Conservation (phyloP, 1,140 invertebrate genomes). For the Saccostrea cuccullata region DNA sequence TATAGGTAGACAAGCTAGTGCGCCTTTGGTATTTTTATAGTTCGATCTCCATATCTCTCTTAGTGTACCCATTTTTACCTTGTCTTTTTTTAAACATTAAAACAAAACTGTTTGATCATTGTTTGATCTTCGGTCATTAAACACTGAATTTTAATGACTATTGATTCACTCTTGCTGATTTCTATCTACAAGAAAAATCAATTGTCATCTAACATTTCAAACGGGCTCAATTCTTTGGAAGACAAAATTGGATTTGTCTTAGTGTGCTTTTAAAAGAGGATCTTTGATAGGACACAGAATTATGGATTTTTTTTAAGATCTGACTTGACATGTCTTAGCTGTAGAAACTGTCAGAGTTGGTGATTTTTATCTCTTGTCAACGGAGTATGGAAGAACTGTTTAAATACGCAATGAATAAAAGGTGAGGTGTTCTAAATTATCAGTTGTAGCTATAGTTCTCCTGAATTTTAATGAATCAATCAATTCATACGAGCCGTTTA, state of each 20-base stretch:
- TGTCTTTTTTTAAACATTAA: not conserved
- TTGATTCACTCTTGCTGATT: slow-evolving; percentile 32
- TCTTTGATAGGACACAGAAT: slow-evolving; percentile 4
- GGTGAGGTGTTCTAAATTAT: not conserved
- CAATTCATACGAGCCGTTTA: slow-evolving; percentile 14
- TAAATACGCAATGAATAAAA: slow-evolving; percentile 34
- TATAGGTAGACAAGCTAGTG: no score
- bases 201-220: slow-evolving; percentile 26
- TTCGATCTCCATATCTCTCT: not conserved
- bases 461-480: not conserved
- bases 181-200: slow-evolving; percentile 21
- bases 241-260: slow-evolving; percentile 34
- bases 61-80: not conserved
- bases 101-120: not conserved
- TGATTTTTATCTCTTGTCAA: slow-evolving; percentile 35
- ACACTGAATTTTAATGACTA: not conserved
- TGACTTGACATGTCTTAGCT: slow-evolving; percentile 22
- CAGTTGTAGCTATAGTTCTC: not conserved
- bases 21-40: not conserved
- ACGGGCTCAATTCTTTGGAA: not conserved
- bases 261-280: slow-evolving; percentile 18
- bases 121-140: not conserved
- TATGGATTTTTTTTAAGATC: slow-evolving; percentile 16
- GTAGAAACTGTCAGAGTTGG: slow-evolving; percentile 32
- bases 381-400: slow-evolving; percentile 33